Conservation (phyloP, 2,113 vertebrate species). For the Chaetodon trifascialis region DNA sequence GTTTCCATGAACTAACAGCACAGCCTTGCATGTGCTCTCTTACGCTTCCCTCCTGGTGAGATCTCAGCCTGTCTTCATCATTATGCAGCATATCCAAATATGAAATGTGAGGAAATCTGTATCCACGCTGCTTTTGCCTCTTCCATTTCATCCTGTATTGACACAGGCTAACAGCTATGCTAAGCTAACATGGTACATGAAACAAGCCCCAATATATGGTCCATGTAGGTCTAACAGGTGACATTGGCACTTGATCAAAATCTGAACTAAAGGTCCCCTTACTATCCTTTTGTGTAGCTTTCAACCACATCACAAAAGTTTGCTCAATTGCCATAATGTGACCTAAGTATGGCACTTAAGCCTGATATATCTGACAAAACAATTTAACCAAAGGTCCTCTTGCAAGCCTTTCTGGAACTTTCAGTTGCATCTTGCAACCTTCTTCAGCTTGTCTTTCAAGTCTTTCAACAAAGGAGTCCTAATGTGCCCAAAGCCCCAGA, state of each 20-base stretch:
- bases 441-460: background rate
- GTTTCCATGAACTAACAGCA: conserved; percentile 36
- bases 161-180: background rate
- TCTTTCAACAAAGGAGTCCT: background rate
- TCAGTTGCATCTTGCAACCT: background rate
- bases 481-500: background rate
- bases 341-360: background rate
- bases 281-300: background rate
- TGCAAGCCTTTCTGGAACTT: background rate
- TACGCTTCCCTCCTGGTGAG: conserved; percentile 33
- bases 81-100: conserved; percentile 15
- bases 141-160: background rate
- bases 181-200: background rate
- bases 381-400: background rate
- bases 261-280: background rate
- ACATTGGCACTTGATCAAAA: too few relatives aligned
- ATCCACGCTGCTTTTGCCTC: background rate
- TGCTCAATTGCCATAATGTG: background rate
- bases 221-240: background rate
- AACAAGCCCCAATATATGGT: background rate
- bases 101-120: conserved; percentile 4
- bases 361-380: background rate
- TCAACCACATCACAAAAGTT: background rate
- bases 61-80: conserved; percentile 20
- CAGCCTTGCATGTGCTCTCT: conserved; percentile 11